Conservation (phyloP, 2,888 invertebrate genomes). For the Thereva nobilitata region DNA sequence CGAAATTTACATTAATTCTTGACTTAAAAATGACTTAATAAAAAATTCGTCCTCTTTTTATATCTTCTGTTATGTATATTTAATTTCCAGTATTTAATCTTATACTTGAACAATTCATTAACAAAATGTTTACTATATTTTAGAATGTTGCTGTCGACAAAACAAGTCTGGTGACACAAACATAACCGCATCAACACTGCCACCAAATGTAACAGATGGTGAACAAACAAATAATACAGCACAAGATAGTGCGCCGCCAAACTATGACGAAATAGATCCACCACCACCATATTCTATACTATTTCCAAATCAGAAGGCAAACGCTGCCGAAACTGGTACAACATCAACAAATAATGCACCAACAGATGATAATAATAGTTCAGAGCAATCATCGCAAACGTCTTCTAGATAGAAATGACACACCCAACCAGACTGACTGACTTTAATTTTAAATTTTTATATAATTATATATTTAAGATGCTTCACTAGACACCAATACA, state of each 20-base stretch:
- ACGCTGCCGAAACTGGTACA: not conserved
- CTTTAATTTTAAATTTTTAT: not conserved
- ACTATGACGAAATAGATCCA: constrained; percentile 67
- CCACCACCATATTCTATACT: constrained; percentile 69
- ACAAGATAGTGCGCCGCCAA: constrained; percentile 59
- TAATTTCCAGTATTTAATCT: no score
- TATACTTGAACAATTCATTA: not conserved
- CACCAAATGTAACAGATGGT: constrained; percentile 30
- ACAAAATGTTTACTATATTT: constrained; percentile 28
- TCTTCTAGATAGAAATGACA: constrained; percentile 15
- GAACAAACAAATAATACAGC: constrained; percentile 48
- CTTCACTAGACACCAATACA: no score
- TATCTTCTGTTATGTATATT: no score
- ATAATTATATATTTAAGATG: no score
- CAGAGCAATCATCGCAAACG: not conserved
- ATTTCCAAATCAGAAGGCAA: constrained; percentile 62
- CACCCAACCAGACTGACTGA: constrained; percentile 9
- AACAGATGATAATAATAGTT: constrained; percentile 9
- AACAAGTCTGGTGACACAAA: constrained; percentile 51
- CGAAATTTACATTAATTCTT: no score
- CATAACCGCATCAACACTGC: constrained; percentile 37
- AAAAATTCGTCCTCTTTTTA: no score
- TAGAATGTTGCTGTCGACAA: constrained; percentile 58
- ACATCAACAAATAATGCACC: not conserved
- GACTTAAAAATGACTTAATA: no score